Evolutionary conservation across 2,797 vertebrate species (phyloP), one percentile per base, ranked within the genome.

Genomic region (Propithecus deckenii): DNA sequence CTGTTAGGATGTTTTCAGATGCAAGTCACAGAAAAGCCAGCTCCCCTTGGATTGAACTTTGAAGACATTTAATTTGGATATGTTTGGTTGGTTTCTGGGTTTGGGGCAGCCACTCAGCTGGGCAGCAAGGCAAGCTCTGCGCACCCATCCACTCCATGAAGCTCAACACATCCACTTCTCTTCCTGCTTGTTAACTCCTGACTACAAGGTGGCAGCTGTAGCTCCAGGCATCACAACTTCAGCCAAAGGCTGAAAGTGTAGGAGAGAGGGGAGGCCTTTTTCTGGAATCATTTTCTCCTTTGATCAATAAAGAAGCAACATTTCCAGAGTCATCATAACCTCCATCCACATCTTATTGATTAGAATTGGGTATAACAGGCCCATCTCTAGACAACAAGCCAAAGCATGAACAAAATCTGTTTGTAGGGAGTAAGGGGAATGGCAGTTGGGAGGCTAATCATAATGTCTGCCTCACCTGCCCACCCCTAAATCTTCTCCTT

Each of bases 121-220:
- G 23, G 25, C 48, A 25, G 7, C 11, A 3, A 55, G 61, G 15
- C 30, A 32, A 43, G 38, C 35, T n/a, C 38, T 67, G 52, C 13
- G 65, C 59, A 41, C 43, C 5, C 12, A n/a, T 7, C 32, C 65
- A 14, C 18, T 85, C 50, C 38, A 17, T 13, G 15, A 25, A 28
- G 28, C 65, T 90, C 48, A 22, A 14, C 2, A 13, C 2, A 17
- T 1, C 3, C 28, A 11, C 32, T 76, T 38, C 18, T 7, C 72
- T 52, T 63, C 22, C 4, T 2, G 4, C 6, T 28, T 28, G 1
- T 13, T 8, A 14, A 63, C 4, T 30, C 11, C 10, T 5, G 35
- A 43, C 71, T 46, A 28, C 75, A 80, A 86, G 81, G 75, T 55
- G 80, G 87, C 0, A 1, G 63, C 18, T 20, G 17, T 3, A 8